Percentiles rank a stretch among this genome's conserved stretches.
These are phyloP conservation scores for Paramormyrops hopkinsi DNA, from an alignment of 2,797 vertebrate species.

Conservation along the genomic window DNA sequence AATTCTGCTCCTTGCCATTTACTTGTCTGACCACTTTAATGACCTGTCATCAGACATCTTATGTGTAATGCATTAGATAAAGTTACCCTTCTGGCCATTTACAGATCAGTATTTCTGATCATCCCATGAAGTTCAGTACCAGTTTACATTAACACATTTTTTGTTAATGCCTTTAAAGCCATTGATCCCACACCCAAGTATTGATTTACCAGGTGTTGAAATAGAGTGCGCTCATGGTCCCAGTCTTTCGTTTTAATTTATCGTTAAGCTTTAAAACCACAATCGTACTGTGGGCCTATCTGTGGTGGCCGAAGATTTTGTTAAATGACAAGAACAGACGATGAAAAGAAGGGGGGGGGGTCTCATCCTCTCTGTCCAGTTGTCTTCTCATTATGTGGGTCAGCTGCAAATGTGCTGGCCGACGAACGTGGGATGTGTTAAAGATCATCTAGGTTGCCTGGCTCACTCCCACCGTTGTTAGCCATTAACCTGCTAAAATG, in stretches of 20 bases:
- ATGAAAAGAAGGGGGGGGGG: not conserved
- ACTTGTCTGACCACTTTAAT: not conserved
- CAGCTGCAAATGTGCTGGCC: not conserved
- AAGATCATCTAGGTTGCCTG: not conserved
- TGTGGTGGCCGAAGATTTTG: not conserved
- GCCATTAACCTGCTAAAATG: constrained; percentile 41
- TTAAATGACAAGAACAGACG: not conserved
- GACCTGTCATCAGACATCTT: not conserved
- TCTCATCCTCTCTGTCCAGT: not conserved
- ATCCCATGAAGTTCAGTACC: not conserved
- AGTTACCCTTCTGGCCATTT: not conserved
- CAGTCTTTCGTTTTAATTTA: not conserved
- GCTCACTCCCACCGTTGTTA: constrained; percentile 35
- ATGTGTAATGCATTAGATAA: not conserved
- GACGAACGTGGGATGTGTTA: not conserved
- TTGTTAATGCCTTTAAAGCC: not conserved
- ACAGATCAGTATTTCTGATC: not conserved
- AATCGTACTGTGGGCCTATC: not conserved
- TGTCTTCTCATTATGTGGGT: not conserved
- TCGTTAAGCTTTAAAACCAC: not conserved
- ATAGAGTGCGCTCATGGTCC: not conserved
- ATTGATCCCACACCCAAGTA: not conserved
- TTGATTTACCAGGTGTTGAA: not conserved
- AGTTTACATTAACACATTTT: not conserved
- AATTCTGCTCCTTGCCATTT: not conserved